phyloP scores from a whole-genome alignment of 1,140 invertebrate genomes.

The Eulimnadia texana region DNA sequence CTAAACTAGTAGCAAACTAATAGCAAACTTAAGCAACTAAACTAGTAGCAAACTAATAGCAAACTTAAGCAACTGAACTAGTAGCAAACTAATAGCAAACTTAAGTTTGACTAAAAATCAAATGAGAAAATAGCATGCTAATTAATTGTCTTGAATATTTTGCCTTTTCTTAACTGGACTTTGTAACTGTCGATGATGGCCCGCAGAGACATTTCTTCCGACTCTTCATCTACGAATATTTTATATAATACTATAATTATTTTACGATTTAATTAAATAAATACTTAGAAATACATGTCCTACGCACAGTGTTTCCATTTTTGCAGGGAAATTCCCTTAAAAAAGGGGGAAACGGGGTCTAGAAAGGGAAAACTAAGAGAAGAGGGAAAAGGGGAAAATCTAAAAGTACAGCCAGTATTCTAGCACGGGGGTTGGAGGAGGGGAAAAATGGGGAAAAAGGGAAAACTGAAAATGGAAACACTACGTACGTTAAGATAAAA shows the following conservation, averaged over 20 bases:
- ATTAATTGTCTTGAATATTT: neutral
- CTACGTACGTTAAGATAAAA: too few species aligned
- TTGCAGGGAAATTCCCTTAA: too few species aligned
- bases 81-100: neutral
- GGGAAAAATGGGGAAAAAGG: too few species aligned
- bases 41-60: neutral
- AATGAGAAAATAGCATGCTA: neutral
- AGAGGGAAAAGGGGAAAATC: too few species aligned
- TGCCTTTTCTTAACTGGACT: slow-evolving; percentile 10
- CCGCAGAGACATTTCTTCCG: neutral
- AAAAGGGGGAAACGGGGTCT: too few species aligned
- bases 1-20: neutral
- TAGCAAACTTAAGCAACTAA: neutral
- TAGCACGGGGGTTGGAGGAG: too few species aligned
- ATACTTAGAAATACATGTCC: too few species aligned
- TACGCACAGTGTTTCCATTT: too few species aligned
- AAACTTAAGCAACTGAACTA: neutral
- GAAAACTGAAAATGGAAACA: too few species aligned
- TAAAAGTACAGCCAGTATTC: too few species aligned
- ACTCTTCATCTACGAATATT: neutral
- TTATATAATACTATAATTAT: neutral
- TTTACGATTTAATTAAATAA: too few species aligned
- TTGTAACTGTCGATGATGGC: slow-evolving; percentile 6
- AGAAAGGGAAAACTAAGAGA: too few species aligned
- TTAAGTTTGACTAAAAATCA: neutral